These are phyloP conservation scores for Teleiodes luculella DNA, from an alignment of 2,888 invertebrate species.

Conservation along the genomic window DNA sequence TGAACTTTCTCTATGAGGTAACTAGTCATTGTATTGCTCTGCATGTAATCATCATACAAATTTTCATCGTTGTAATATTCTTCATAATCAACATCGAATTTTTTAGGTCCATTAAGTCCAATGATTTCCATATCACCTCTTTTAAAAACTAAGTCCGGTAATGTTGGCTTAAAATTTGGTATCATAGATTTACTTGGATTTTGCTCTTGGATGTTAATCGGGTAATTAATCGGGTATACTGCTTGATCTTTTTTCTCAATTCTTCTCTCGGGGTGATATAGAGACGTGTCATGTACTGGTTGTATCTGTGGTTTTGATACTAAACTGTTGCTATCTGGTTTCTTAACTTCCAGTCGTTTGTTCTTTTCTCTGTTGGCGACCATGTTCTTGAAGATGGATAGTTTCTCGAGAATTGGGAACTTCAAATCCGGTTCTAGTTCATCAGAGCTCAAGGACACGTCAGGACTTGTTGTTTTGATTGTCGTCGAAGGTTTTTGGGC, in stretches of 20 bases:
- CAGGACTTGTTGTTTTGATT: slow-evolving; percentile 22
- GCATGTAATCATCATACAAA: slow-evolving; percentile 67
- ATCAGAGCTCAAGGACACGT: slow-evolving; percentile 25
- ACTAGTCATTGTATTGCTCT: slow-evolving; percentile 66
- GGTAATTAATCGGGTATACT: slow-evolving; percentile 15
- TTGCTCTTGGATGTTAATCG: slow-evolving; percentile 16
- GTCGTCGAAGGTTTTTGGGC: slow-evolving; percentile 17
- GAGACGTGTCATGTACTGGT: slow-evolving; percentile 52
- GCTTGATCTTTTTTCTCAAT: slow-evolving; percentile 68
- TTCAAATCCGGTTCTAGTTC: slow-evolving; percentile 45
- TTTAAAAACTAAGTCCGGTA: slow-evolving; percentile 44
- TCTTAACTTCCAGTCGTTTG: slow-evolving; percentile 26
- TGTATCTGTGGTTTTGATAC: slow-evolving; percentile 57
- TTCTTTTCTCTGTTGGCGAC: slow-evolving; percentile 43
- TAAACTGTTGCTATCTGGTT: slow-evolving; percentile 32
- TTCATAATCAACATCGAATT: slow-evolving; percentile 45
- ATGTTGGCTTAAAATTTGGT: slow-evolving; percentile 60
- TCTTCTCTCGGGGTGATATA: slow-evolving; percentile 52
- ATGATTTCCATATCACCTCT: slow-evolving; percentile 41
- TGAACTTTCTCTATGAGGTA: slow-evolving; percentile 74
- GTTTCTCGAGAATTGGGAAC: slow-evolving; percentile 50
- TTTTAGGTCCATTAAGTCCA: slow-evolving; percentile 42
- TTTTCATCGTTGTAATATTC: slow-evolving; percentile 68
- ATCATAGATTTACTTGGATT: slow-evolving; percentile 23
- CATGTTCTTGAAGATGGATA: slow-evolving; percentile 61